These are phyloP conservation scores for Paramuricea clavata DNA, from an alignment of 92 coral and sea anemone species.

Conservation along the genomic window DNA sequence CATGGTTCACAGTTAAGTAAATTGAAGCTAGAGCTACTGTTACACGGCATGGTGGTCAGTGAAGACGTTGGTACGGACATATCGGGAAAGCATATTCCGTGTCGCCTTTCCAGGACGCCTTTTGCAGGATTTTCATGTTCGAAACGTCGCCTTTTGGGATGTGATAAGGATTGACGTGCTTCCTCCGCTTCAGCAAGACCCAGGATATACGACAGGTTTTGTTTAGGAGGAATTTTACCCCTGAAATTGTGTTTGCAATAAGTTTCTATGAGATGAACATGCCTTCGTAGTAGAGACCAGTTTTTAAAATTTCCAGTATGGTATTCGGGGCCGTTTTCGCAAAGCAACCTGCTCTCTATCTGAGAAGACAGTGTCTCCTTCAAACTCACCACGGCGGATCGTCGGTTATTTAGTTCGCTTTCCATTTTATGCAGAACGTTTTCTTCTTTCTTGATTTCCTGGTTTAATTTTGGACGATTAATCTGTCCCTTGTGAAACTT, in stretches of 20 bases:
- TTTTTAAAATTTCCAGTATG: conserved; percentile 23
- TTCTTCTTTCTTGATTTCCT: conserved; percentile 45
- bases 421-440: conserved; percentile 32
- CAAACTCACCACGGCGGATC: neutral
- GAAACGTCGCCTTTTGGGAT: neutral
- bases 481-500: conserved; percentile 51
- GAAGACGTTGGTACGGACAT: neutral
- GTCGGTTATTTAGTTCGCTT: conserved; percentile 5
- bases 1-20: neutral
- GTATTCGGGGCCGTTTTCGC: neutral
- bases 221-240: conserved; percentile 60
- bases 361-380: neutral
- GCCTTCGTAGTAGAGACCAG: conserved; percentile 65
- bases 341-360: neutral
- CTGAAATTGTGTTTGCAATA: conserved; percentile 57
- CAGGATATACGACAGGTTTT: conserved; percentile 48
- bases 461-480: conserved; percentile 33
- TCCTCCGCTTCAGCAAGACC: conserved; percentile 37
- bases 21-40: neutral
- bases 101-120: neutral
- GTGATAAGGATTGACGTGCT: conserved; percentile 4
- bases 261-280: conserved; percentile 57
- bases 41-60: neutral
- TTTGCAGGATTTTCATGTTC: conserved; percentile 9
- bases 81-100: conserved; percentile 7